These are phyloP conservation scores for Copidosoma floridanum DNA, from an alignment of 1,140 invertebrate species.

Conservation along the genomic window DNA sequence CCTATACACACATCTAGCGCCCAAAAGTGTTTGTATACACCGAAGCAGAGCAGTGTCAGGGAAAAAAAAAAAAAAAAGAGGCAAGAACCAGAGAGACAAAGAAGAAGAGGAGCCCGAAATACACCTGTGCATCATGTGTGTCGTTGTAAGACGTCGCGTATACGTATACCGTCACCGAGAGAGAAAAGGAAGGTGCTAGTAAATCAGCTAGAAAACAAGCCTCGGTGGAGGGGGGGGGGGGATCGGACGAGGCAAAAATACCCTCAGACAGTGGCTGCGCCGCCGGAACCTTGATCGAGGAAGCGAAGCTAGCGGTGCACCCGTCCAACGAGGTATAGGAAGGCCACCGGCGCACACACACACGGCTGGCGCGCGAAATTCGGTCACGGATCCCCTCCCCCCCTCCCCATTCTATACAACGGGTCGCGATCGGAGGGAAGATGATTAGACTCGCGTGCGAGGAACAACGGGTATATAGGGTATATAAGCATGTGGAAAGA, in stretches of 20 bases:
- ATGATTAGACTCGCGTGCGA: conserved; percentile 4
- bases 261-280: neutral
- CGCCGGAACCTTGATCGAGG: conserved; percentile 12
- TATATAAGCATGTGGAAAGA: neutral
- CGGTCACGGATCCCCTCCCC: conserved; percentile 7
- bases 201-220: too few relatives aligned
- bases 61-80: too few relatives aligned
- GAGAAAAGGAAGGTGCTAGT: neutral
- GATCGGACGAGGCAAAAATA: conserved; percentile 2
- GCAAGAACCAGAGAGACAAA: too few relatives aligned
- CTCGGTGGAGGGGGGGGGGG: too few relatives aligned
- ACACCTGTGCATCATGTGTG: too few relatives aligned
- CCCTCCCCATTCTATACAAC: neutral
- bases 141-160: neutral
- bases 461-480: neutral
- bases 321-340: neutral
- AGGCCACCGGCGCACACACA: neutral
- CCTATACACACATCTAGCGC: too few relatives aligned
- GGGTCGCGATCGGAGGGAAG: neutral
- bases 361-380: neutral
- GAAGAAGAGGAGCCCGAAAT: too few relatives aligned
- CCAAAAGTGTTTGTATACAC: too few relatives aligned
- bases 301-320: neutral
- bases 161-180: neutral
- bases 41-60: too few relatives aligned